These are phyloP conservation scores for Spheniscus humboldti DNA, from an alignment of 2,797 vertebrate genomes.

Conservation along the genomic window DNA sequence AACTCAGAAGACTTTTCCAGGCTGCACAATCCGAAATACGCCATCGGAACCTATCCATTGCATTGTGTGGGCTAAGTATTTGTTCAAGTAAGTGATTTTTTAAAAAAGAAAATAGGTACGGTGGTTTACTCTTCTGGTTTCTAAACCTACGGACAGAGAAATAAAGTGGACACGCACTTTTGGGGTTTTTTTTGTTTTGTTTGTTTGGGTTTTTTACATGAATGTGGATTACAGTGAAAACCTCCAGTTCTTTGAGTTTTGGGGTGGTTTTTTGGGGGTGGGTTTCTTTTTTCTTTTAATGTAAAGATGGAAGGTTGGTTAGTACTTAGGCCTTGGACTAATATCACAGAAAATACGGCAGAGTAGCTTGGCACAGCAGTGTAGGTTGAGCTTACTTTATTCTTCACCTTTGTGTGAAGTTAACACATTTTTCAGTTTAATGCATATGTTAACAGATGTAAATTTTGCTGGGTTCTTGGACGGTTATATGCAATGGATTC, in stretches of 20 bases:
- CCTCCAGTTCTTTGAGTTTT: background rate
- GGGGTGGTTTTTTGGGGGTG: background rate
- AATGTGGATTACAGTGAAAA: background rate
- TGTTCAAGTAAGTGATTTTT: constrained; percentile 89
- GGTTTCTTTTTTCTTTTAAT: background rate
- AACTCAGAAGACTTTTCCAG: constrained; percentile 96
- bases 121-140: background rate
- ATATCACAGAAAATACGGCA: background rate
- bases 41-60: constrained; percentile 98
- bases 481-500: background rate
- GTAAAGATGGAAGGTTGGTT: background rate
- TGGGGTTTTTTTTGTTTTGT: too few relatives aligned
- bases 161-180: background rate
- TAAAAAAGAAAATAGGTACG: background rate
- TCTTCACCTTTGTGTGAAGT: background rate
- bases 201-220: background rate
- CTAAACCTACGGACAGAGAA: background rate
- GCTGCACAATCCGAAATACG: constrained; percentile 97
- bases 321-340: background rate
- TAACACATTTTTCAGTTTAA: background rate
- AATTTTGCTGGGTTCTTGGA: background rate
- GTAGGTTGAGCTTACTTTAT: background rate
- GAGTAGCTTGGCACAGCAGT: background rate
- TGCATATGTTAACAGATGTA: background rate
- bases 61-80: constrained; percentile 98